Percentiles rank a stretch among this genome's conserved stretches.
Evolutionary conservation across 2,888 invertebrate species (phyloP).

Genomic region (Mimachlamys varia): DNA sequence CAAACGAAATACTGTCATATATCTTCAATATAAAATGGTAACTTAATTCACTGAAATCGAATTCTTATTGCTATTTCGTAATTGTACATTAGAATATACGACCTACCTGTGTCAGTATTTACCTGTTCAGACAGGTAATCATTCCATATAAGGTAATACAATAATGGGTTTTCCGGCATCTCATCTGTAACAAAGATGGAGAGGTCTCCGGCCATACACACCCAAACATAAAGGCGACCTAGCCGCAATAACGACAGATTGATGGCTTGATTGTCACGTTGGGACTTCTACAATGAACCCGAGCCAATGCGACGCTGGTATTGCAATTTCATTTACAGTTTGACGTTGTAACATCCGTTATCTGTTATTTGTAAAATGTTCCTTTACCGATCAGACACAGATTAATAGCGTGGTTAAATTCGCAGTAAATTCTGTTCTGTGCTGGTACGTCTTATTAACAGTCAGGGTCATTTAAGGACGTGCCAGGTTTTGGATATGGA

Average conservation of each 20-base stretch:
- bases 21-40: too few species aligned
- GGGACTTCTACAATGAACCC: background rate
- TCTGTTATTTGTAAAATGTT: background rate
- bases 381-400: background rate
- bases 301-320: background rate
- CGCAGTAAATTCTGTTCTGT: background rate
- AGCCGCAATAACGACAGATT: background rate
- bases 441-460: background rate
- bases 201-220: background rate
- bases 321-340: background rate
- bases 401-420: background rate
- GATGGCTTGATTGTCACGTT: background rate
- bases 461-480: too few species aligned
- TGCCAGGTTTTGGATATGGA: too few species aligned
- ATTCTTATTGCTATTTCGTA: too few species aligned
- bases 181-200: background rate
- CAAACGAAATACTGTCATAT: too few species aligned
- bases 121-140: background rate
- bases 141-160: background rate
- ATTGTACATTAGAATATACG: too few species aligned
- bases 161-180: background rate
- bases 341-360: background rate
- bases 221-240: background rate
- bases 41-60: too few species aligned
- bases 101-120: too few species aligned